Evolutionary conservation across 2,113 vertebrate species (phyloP).

Genomic region (Cebus imitator): DNA sequence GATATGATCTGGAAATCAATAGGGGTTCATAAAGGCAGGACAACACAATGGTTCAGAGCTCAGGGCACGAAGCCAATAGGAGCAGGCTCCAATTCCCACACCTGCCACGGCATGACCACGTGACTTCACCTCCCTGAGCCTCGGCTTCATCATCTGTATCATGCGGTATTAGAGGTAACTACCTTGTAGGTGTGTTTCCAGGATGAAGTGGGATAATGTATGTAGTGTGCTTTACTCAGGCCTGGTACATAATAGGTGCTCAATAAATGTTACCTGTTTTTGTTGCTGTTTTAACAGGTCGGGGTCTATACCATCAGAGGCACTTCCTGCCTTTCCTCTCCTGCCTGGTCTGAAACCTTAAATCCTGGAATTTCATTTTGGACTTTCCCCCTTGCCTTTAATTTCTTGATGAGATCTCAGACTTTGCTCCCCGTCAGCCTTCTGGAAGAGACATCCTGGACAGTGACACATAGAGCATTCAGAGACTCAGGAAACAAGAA

Average conservation of each 20-base stretch:
- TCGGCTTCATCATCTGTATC: not conserved
- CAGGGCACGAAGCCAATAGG: not conserved
- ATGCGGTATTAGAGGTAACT: not conserved
- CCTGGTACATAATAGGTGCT: not conserved
- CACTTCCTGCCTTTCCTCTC: not conserved
- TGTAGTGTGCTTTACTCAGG: not conserved
- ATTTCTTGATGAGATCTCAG: not conserved
- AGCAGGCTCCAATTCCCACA: not conserved
- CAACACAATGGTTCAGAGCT: not conserved
- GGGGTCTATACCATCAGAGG: not conserved
- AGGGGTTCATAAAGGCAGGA: not conserved
- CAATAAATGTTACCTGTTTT: not conserved
- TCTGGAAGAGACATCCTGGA: constrained; percentile 8
- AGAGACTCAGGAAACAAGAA: not conserved
- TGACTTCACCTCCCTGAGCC: not conserved
- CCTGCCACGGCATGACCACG: not conserved
- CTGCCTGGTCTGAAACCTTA: not conserved
- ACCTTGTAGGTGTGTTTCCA: not conserved
- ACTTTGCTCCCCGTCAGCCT: not conserved
- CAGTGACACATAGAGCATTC: not conserved
- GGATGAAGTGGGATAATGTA: not conserved
- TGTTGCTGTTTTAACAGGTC: not conserved
- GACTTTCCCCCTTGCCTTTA: not conserved
- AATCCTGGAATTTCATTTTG: not conserved
- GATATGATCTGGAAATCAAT: constrained; percentile 91